These are phyloP conservation scores for Leucosticte australis DNA, from an alignment of 2,113 vertebrate species.

Conservation along the genomic window DNA sequence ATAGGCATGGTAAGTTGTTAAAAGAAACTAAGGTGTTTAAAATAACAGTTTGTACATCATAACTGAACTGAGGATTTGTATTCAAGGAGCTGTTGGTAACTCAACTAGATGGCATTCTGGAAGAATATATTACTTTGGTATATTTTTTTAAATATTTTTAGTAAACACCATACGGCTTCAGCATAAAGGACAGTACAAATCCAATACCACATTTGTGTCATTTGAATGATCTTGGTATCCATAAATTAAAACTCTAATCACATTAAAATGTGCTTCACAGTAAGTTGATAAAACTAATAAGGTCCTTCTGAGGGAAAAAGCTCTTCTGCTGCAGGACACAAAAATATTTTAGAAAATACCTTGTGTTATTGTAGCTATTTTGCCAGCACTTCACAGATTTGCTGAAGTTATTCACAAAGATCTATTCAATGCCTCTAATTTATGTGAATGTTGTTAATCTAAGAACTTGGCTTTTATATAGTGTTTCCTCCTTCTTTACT, in stretches of 20 bases:
- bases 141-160: slow-evolving; percentile 32
- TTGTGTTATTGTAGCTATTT: background rate
- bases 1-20: slow-evolving; percentile 33
- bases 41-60: slow-evolving; percentile 53
- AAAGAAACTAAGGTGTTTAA: slow-evolving; percentile 62
- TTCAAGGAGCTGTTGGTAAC: slow-evolving; percentile 48
- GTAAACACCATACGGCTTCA: background rate
- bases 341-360: background rate
- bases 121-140: slow-evolving; percentile 8
- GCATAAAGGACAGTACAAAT: background rate
- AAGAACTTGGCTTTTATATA: background rate
- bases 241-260: background rate
- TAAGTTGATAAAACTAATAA: background rate
- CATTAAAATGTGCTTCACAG: background rate
- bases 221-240: background rate
- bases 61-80: slow-evolving; percentile 43
- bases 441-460: background rate
- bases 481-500: background rate
- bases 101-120: background rate
- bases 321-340: background rate
- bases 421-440: background rate
- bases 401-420: background rate
- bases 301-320: background rate
- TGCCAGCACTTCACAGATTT: background rate
- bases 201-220: background rate